Evolutionary conservation across 2,888 invertebrate genomes (phyloP), one percentile per base, ranked within the genome.

Genomic region (Hoplodrina blanda): DNA sequence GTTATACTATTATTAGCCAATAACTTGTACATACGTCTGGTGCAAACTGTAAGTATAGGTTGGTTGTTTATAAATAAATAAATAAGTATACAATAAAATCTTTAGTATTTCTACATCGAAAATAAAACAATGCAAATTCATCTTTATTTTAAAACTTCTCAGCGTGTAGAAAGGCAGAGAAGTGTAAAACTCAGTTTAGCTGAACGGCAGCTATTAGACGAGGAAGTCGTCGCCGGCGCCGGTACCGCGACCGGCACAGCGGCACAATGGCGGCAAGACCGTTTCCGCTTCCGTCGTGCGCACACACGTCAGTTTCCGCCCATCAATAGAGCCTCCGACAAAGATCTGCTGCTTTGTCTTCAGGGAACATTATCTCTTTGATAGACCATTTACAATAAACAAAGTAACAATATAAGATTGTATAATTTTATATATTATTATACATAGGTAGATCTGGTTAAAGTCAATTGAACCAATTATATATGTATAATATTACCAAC

Each of bases 241-340:
- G 72, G 69, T 66, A 68, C 81, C 81, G 78, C 82, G 81, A 57
- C 67, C 77, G 78, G 75, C 71, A 76, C 56, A 76, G 85, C 64
- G 69, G 80, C 82, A 89, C 85, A 88, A 87, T 86, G 85, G 85
- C 83, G 76, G 80, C 80, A 75, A 81, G 73, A 86, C 88, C 85
- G 88, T 77, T 80, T 87, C 86, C 87, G 80, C 49, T 86, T 86
- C 85, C 86, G 83, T 80, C 76, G 80, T 77, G 80, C 84, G 79
- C 84, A 85, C 83, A 84, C 81, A 83, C 83, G 85, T 72, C 82
- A 77, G 83, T 84, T 85, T 89, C 91, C 90, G 88, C 77, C 82
- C 82, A 85, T 87, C 88, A 87, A 85, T 88, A 84, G 77, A 78
- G 57, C 74, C 74, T 78, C 77, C 82, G 80, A 60, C 60, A 70